Conservation (phyloP, 2,888 invertebrate species). For the Aproaerema taeniolella region DNA sequence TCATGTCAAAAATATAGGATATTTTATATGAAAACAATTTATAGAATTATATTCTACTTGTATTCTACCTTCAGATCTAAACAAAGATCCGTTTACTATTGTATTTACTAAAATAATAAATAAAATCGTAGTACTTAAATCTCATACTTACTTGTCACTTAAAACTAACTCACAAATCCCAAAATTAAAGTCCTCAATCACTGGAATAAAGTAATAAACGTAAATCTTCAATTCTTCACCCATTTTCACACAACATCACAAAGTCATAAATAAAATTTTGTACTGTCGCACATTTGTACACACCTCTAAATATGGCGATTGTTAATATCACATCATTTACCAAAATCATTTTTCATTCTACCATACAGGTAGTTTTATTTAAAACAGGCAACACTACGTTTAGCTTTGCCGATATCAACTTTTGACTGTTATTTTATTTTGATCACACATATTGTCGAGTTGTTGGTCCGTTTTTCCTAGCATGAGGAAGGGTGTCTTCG, state of each 20-base stretch:
- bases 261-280: conserved; percentile 17
- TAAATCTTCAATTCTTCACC: background rate
- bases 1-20: conserved; percentile 1
- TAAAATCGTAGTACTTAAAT: conserved; percentile 8
- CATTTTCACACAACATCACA: conserved; percentile 8
- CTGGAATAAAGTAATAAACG: background rate
- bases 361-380: conserved; percentile 28
- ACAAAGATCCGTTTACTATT: conserved; percentile 3
- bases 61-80: conserved; percentile 8
- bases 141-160: background rate
- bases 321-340: conserved; percentile 11
- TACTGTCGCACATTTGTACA: conserved; percentile 14
- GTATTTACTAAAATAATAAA: conserved; percentile 11
- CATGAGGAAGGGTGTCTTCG: conserved; percentile 56
- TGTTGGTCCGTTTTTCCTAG: conserved; percentile 59
- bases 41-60: background rate
- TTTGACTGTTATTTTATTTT: background rate
- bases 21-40: background rate
- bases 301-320: conserved; percentile 15
- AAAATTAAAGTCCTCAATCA: background rate
- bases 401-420: background rate
- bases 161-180: conserved; percentile 6
- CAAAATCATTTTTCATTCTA: conserved; percentile 12
- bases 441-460: conserved; percentile 58
- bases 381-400: conserved; percentile 23